A percentile compares a stretch with the other conserved stretches of the same genome.
phyloP scores from a whole-genome alignment of 2,888 invertebrate genomes.

The Caenorhabditis zanzibari region DNA sequence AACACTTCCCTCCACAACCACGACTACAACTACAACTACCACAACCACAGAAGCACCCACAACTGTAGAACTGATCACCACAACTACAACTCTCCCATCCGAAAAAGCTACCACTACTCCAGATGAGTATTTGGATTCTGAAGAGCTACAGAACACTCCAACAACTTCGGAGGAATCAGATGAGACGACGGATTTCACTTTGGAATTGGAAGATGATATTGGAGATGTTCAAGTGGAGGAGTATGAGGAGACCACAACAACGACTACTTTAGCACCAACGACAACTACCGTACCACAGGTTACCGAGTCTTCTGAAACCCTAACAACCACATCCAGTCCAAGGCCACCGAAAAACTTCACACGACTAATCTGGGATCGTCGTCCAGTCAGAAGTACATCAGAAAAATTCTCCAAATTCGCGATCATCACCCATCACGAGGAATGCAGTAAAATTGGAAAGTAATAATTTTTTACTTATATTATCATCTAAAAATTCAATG shows the following conservation, averaged over 20 bases:
- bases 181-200: conserved; percentile 17
- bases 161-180: conserved; percentile 22
- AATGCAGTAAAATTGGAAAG: conserved; percentile 68
- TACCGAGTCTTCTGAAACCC: neutral
- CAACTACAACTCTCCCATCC: neutral
- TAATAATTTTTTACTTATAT: conserved; percentile 19
- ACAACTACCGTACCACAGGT: neutral
- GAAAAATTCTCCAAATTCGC: conserved; percentile 52
- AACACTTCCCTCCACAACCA: conserved; percentile 4
- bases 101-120: neutral
- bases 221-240: conserved; percentile 57
- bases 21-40: conserved; percentile 3
- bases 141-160: neutral
- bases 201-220: conserved; percentile 47
- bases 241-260: conserved; percentile 43
- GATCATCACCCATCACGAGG: conserved; percentile 49
- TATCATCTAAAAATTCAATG: too few species aligned
- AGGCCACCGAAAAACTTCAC: conserved; percentile 27
- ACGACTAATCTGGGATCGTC: conserved; percentile 33
- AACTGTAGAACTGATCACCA: neutral
- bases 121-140: conserved; percentile 38
- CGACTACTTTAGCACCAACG: neutral
- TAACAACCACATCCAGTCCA: neutral
- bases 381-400: conserved; percentile 23
- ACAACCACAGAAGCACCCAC: conserved; percentile 20